These are phyloP conservation scores for Dissostichus mawsoni DNA, from an alignment of 2,113 vertebrate species.

Conservation along the genomic window DNA sequence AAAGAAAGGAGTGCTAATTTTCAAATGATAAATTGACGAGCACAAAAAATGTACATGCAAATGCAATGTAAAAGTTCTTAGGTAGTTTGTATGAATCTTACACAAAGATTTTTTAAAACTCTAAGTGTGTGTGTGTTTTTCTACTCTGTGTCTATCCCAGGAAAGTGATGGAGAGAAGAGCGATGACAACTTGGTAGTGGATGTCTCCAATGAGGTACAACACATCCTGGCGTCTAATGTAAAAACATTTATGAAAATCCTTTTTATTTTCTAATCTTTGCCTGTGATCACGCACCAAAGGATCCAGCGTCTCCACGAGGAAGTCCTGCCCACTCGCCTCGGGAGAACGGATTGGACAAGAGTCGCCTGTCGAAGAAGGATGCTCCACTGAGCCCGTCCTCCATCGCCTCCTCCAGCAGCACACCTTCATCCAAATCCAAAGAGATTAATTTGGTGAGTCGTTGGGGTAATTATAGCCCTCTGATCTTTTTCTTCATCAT, in stretches of 20 bases:
- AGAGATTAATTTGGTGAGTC: slow-evolving; percentile 90
- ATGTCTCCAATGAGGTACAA: slow-evolving; percentile 95
- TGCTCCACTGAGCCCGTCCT: slow-evolving; percentile 93
- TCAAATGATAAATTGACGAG: neutral
- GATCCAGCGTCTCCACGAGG: slow-evolving; percentile 91
- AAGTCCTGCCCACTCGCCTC: slow-evolving; percentile 94
- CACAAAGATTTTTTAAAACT: too few species aligned
- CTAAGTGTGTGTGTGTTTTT: neutral
- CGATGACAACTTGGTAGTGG: slow-evolving; percentile 93
- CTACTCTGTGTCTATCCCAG: slow-evolving; percentile 70
- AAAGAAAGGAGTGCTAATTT: neutral
- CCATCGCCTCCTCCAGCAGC: slow-evolving; percentile 95
- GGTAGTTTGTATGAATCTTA: neutral
- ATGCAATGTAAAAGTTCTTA: neutral
- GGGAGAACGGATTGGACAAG: slow-evolving; percentile 95
- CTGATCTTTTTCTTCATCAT: slow-evolving; percentile 37
- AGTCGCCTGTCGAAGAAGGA: slow-evolving; percentile 91
- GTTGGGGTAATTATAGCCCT: slow-evolving; percentile 22
- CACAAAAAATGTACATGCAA: neutral
- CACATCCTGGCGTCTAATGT: accelerated
- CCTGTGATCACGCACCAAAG: slow-evolving; percentile 69
- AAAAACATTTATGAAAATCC: neutral
- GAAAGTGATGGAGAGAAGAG: slow-evolving; percentile 98
- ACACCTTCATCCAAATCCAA: slow-evolving; percentile 97
- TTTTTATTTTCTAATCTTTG: slow-evolving; percentile 7